Conservation (phyloP, 2,888 invertebrate species). For the Magallana nippona region DNA sequence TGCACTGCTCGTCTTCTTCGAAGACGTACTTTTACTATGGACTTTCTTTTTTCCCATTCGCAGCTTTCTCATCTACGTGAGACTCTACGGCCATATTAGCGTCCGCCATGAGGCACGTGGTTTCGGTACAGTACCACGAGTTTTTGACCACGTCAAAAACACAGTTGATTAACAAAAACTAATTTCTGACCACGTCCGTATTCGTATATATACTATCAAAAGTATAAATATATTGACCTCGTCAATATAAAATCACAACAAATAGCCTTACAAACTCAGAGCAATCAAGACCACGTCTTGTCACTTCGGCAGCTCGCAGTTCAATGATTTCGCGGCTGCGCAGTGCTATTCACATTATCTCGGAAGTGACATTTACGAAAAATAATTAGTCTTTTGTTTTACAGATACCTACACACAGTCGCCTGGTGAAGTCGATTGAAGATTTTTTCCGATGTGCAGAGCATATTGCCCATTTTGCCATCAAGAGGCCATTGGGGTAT, state of each 20-base stretch:
- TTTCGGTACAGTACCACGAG: neutral
- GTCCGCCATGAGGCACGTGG: slow-evolving; percentile 14
- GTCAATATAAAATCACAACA: neutral
- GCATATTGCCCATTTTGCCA: neutral
- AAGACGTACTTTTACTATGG: neutral
- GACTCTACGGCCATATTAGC: neutral
- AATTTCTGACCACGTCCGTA: neutral
- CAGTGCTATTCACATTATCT: slow-evolving; percentile 4
- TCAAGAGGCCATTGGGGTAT: neutral
- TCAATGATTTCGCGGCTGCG: slow-evolving; percentile 28
- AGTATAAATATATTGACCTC: neutral
- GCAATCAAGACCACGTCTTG: neutral
- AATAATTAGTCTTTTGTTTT: too few relatives aligned
- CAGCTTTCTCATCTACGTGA: neutral
- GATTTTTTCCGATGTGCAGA: neutral
- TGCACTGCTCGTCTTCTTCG: neutral
- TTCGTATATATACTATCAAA: too few relatives aligned
- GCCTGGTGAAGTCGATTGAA: neutral
- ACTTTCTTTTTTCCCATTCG: neutral
- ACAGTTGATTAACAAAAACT: too few relatives aligned
- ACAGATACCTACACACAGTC: neutral
- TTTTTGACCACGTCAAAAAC: too few relatives aligned
- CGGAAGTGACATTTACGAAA: too few relatives aligned
- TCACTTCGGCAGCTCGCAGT: slow-evolving; percentile 7
- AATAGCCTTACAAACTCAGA: too few relatives aligned